A percentile compares a stretch with the other conserved stretches of the same genome.
These are phyloP conservation scores for Sinohyriopsis cumingii DNA, from an alignment of 2,888 invertebrate species.

Conservation along the genomic window DNA sequence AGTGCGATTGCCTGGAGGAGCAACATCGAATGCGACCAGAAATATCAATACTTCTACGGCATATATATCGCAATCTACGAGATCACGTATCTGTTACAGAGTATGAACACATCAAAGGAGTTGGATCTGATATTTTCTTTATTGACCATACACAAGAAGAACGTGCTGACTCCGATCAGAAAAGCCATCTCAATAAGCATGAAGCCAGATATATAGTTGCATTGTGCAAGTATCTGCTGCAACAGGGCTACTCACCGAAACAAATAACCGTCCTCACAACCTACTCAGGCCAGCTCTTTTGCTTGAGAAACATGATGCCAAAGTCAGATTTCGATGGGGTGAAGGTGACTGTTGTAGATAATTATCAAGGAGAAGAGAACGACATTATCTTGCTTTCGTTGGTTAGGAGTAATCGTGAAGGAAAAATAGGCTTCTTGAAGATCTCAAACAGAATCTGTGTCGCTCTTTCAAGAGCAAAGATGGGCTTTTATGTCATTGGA, in stretches of 20 bases:
- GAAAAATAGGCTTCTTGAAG: constrained; percentile 58
- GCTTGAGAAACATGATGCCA: constrained; percentile 48
- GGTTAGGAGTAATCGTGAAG: constrained; percentile 62
- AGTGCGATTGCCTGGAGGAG: constrained; percentile 76
- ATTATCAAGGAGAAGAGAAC: constrained; percentile 69
- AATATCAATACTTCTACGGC: constrained; percentile 57
- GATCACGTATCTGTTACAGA: constrained; percentile 55
- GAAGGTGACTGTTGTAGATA: constrained; percentile 56
- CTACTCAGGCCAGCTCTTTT: constrained; percentile 65
- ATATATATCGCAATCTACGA: constrained; percentile 60
- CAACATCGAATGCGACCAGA: constrained; percentile 75
- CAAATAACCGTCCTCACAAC: constrained; percentile 68
- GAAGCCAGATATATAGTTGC: constrained; percentile 62
- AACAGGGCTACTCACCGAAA: constrained; percentile 60
- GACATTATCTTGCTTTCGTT: constrained; percentile 68
- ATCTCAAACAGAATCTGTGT: constrained; percentile 64
- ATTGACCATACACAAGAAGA: constrained; percentile 60
- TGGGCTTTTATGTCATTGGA: constrained; percentile 66
- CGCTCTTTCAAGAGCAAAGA: constrained; percentile 66
- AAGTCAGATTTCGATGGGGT: constrained; percentile 44
- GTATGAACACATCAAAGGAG: constrained; percentile 57
- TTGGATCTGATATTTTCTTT: constrained; percentile 62
- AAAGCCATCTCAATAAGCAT: constrained; percentile 61
- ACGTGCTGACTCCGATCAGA: constrained; percentile 43
- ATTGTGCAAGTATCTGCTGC: constrained; percentile 61